Conservation (phyloP, 2,888 invertebrate genomes). For the Callosobruchus maculatus region DNA sequence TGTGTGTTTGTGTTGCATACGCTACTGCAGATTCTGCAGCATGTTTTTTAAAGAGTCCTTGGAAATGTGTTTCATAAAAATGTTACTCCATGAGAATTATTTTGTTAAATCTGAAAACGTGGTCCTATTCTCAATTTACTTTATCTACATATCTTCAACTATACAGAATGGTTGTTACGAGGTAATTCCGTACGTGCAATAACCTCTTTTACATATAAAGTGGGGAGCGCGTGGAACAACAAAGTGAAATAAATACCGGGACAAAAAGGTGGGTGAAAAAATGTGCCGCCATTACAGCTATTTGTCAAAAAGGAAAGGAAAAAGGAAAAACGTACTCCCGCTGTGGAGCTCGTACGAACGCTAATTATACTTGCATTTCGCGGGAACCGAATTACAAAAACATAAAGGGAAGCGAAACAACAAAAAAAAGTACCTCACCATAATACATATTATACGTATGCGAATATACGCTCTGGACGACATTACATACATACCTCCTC, state of each 20-base stretch:
- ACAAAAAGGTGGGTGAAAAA: not conserved
- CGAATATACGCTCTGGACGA: not conserved
- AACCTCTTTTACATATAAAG: not conserved
- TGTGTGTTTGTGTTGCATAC: too few relatives aligned
- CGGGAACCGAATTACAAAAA: not conserved
- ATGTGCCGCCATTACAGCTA: not conserved
- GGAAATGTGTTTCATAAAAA: too few relatives aligned
- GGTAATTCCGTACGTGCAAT: not conserved
- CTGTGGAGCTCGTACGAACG: not conserved
- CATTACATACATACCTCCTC: not conserved
- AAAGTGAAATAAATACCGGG: not conserved
- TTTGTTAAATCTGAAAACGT: too few relatives aligned
- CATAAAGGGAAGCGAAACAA: not conserved
- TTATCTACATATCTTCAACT: too few relatives aligned
- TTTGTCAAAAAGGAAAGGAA: not conserved
- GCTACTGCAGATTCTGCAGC: too few relatives aligned
- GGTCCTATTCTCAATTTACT: too few relatives aligned
- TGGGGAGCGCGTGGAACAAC: not conserved
- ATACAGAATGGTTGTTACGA: too few relatives aligned
- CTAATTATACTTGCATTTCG: not conserved
- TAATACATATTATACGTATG: not conserved
- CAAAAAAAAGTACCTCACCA: not conserved
- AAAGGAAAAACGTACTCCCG: not conserved
- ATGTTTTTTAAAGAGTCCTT: too few relatives aligned
- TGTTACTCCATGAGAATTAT: too few relatives aligned